Evolutionary conservation across 2,113 vertebrate species (phyloP).

Genomic region (Physeter macrocephalus): DNA sequence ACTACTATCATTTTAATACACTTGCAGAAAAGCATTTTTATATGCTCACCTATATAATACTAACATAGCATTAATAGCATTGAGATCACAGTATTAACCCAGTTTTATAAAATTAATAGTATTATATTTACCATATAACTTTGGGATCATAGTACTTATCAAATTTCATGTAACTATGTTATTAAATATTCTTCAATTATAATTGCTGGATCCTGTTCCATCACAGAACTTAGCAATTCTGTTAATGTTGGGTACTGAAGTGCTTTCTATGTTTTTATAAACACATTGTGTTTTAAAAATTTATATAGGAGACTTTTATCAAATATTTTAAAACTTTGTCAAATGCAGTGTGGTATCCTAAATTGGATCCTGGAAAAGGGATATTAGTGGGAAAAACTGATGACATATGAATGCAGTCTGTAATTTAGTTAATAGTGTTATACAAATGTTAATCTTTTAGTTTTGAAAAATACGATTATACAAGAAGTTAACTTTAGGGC

Average conservation of each 20-base stretch:
- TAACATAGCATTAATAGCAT: background rate
- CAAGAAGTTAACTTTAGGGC: background rate
- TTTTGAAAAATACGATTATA: background rate
- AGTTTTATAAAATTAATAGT: background rate
- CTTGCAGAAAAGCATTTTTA: background rate
- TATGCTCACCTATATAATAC: background rate
- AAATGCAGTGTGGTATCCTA: background rate
- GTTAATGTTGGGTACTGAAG: background rate
- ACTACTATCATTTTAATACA: background rate
- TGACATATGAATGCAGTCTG: background rate
- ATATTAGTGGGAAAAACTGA: background rate
- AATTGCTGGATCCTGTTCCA: background rate
- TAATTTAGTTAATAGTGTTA: background rate
- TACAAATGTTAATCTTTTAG: background rate
- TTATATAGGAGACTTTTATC: background rate
- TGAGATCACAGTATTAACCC: background rate
- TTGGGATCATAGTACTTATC: background rate
- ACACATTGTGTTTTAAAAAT: background rate
- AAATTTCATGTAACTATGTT: background rate
- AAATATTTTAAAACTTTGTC: background rate
- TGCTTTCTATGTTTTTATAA: background rate
- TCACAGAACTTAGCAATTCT: background rate
- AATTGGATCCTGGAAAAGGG: background rate
- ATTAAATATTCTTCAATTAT: background rate
- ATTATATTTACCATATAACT: background rate